Base-by-base conservation (phyloP, 2,888 invertebrate species). In the Drosophila melanosoma region DNA sequence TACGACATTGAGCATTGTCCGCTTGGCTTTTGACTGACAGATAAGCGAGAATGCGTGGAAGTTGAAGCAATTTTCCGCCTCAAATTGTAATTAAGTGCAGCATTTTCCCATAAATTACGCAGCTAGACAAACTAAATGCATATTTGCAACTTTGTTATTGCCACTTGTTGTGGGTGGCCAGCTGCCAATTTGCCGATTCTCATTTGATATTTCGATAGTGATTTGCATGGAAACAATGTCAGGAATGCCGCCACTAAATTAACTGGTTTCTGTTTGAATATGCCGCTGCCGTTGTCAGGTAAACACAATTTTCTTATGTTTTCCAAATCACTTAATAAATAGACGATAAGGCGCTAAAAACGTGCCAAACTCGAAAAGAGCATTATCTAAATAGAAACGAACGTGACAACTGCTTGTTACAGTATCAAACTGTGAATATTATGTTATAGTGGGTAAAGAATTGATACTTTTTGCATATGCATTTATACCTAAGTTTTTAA, bases 71-170 rank as follows among this genome's bases (percentile, higher is more conserved):
- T 75, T 70, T 64, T 58, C 53, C 65, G 73, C 33, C 57, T 54
- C 71, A 65, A 69, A 71, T 61, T 69, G 69, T 61, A 71, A 71
- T 61, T 71, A 74, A 58, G 68, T 45, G 67, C 59, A 57, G 62
- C 75, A 88, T 86, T 67, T 61, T 83, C 83, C 86, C 83, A 88
- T 84, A 88, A 88, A 83, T 84, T 70, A 74, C 78, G 81, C 69
- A 58, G 65, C 61, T 52, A 58, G 32, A 26, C 12, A 63, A 45
- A 75, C 59, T 57, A 7, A 40, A 12, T 20, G 20, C 40, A 56
- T 42, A 42, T 42, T 20, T 40, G 23, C 45, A 15, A 23, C 15
- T 60, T 64, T 51, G 29, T 33, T 53, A 32, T 65, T 59, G 62
- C 40, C 56, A 26, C 15, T 45, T 65, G 53, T 68, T 72, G 88